These are phyloP conservation scores for Pegoplata infirma DNA, from an alignment of 2,888 invertebrate genomes.

Conservation along the genomic window DNA sequence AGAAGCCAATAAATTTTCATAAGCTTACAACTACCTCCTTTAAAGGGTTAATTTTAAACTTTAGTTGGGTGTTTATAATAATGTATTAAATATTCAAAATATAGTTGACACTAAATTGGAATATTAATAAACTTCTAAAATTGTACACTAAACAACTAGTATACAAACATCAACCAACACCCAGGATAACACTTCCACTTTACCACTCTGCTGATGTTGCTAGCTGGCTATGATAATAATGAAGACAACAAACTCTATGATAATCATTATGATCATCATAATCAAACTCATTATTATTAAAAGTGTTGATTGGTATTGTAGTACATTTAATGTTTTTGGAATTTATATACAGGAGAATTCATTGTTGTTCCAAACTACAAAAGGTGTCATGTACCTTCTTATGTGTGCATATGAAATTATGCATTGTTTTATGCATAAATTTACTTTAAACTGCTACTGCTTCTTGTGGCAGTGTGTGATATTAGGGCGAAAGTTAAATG, in stretches of 20 bases:
- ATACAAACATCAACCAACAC: not conserved
- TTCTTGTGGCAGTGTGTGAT: not conserved
- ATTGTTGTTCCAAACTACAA: slow-evolving; percentile 20
- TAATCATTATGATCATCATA: slow-evolving; percentile 4
- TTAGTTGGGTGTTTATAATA: slow-evolving; percentile 32
- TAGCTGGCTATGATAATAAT: not conserved
- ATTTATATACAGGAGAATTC: slow-evolving; percentile 20
- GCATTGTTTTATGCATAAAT: slow-evolving; percentile 13
- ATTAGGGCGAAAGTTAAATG: not conserved
- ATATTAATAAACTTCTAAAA: slow-evolving; percentile 55
- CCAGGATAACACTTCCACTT: not conserved
- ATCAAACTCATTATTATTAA: slow-evolving; percentile 4
- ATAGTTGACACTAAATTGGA: slow-evolving; percentile 54
- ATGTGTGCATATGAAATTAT: slow-evolving; percentile 51
- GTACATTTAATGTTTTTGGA: slow-evolving; percentile 43
- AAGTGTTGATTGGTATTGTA: slow-evolving; percentile 49
- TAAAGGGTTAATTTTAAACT: slow-evolving; percentile 34
- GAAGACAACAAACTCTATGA: not conserved
- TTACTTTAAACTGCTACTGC: not conserved
- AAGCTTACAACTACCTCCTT: too few species aligned
- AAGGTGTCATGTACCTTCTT: slow-evolving; percentile 36
- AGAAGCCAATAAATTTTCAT: too few species aligned
- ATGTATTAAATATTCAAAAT: slow-evolving; percentile 55
- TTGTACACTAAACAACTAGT: not conserved
- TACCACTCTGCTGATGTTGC: slow-evolving; percentile 4